Evolutionary conservation across 1,140 invertebrate genomes (phyloP).

Genomic region (Danaus plexippus): DNA sequence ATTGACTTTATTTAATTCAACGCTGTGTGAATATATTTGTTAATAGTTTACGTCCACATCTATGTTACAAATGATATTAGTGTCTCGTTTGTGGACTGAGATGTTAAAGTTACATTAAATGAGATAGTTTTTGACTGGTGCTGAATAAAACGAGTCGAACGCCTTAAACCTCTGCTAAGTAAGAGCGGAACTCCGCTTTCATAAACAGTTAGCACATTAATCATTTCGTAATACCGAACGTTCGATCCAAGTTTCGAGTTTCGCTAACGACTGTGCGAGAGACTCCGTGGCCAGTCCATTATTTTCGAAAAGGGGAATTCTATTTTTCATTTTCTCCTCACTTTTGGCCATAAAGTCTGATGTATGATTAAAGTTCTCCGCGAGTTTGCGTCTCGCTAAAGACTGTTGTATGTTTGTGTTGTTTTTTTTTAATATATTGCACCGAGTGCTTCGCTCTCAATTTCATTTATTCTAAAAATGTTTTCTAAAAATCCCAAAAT

Average conservation of each 20-base stretch:
- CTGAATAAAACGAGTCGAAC: conserved; percentile 18
- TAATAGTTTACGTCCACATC: too few relatives aligned
- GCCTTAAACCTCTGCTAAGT: conserved; percentile 19
- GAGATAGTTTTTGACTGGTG: conserved; percentile 4
- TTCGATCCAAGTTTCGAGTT: conserved; percentile 46
- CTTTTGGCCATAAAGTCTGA: conserved; percentile 44
- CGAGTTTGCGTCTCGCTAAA: conserved; percentile 20
- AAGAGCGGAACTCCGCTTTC: conserved; percentile 29
- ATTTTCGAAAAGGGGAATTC: conserved; percentile 53
- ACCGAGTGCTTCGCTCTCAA: too few relatives aligned
- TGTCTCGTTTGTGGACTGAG: too few relatives aligned
- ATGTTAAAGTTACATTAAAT: conserved; percentile 1
- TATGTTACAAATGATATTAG: too few relatives aligned
- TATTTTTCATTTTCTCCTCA: conserved; percentile 51
- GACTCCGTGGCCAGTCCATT: conserved; percentile 56
- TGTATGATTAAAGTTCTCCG: conserved; percentile 50
- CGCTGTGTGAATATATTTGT: too few relatives aligned
- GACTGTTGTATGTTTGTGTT: conserved; percentile 17
- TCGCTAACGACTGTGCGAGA: conserved; percentile 52
- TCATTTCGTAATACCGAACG: conserved; percentile 42
- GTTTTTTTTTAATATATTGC: conserved; percentile 3
- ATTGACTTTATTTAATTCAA: too few relatives aligned
- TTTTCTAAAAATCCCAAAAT: too few relatives aligned
- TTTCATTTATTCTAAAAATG: too few relatives aligned
- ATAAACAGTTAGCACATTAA: conserved; percentile 52